Base-by-base conservation (phyloP, 2,113 vertebrate species). In the Ornithorhynchus anatinus region DNA sequence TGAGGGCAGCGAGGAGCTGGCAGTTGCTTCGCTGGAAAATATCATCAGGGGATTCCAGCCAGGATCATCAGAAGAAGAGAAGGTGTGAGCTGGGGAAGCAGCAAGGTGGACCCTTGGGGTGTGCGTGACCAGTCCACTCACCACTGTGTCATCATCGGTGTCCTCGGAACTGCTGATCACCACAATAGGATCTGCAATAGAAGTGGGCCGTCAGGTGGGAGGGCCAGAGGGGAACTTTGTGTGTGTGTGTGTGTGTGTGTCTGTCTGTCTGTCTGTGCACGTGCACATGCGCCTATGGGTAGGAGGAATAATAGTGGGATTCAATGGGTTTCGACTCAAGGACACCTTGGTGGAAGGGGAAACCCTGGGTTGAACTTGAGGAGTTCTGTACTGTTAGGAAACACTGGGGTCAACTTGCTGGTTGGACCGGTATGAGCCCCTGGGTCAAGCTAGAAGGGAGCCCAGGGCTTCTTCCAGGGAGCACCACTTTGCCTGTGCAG, bases 91-190 rank as follows among this genome's bases (percentile, higher is more conserved):
- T 29, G 23, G 43, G 56, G 27, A 36, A 3, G 16, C 51, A 31
- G 38, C 3, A 51, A 42, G 50, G 27, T 47, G 45, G 59, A 48
- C 35, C 66, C 51, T 16, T 6, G 29, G 50, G 31, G 0, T 5
- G 1, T 12, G 69, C 45, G 3, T 23, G 5, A 62, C 32, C 0
- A 6, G 53, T 29, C 47, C 66, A 51, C 89, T 87, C 78, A 93
- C 87, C 90, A 37, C 19, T 2, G 61, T 37, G 37, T 92, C 92
- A 0, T 83, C 81, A 8, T 89, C 88, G 0, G 89, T 90, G 37
- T 92, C 91, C 8, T 92, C 92, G 0, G 89, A 92, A 65, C 92
- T 92, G 81, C 83, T 87, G 76, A 93, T 89, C 77, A 93, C 33
- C 48, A 93, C 81, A 15, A 88, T 43, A 40, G 17, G 10, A 31